A percentile compares a stretch with the other conserved stretches of the same genome.
Evolutionary conservation across 2,797 vertebrate species (phyloP).

Genomic region (Sebastolobus alascanus): DNA sequence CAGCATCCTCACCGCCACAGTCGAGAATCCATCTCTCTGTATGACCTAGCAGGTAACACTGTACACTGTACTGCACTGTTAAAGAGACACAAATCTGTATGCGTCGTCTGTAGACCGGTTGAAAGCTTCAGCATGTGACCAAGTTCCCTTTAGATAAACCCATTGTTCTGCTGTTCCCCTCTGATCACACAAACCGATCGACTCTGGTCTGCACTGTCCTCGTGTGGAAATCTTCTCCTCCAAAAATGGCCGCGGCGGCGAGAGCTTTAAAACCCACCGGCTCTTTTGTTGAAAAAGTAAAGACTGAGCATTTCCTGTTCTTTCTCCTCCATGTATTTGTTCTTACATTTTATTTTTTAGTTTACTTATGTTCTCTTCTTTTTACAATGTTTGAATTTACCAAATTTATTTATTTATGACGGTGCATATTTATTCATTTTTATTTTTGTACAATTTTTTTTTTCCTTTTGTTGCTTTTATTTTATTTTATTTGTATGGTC

Average conservation of each 20-base stretch:
- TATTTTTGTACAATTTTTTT: constrained; percentile 75
- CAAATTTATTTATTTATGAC: constrained; percentile 85
- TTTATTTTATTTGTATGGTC: constrained; percentile 59
- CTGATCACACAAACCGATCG: constrained; percentile 20
- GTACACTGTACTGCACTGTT: constrained; percentile 52
- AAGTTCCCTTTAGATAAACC: constrained; percentile 23
- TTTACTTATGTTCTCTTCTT: constrained; percentile 70
- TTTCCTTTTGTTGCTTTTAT: constrained; percentile 51
- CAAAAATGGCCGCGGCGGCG: constrained; percentile 18
- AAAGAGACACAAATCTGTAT: constrained; percentile 54
- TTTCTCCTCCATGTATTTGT: constrained; percentile 52
- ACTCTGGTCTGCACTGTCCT: not conserved
- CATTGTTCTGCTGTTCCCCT: constrained; percentile 19
- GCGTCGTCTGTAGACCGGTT: not conserved
- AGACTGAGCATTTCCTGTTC: constrained; percentile 45
- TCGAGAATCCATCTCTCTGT: constrained; percentile 27
- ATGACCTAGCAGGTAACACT: constrained; percentile 37
- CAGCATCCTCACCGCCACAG: constrained; percentile 26
- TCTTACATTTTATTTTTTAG: constrained; percentile 51
- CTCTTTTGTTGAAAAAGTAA: constrained; percentile 34
- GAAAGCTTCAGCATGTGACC: constrained; percentile 19
- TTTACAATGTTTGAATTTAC: constrained; percentile 80
- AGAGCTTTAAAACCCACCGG: constrained; percentile 47
- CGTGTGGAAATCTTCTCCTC: constrained; percentile 27
- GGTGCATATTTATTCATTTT: constrained; percentile 85